phyloP scores from a whole-genome alignment of 2,888 invertebrate genomes.

The Trissolcus brochymenae region DNA sequence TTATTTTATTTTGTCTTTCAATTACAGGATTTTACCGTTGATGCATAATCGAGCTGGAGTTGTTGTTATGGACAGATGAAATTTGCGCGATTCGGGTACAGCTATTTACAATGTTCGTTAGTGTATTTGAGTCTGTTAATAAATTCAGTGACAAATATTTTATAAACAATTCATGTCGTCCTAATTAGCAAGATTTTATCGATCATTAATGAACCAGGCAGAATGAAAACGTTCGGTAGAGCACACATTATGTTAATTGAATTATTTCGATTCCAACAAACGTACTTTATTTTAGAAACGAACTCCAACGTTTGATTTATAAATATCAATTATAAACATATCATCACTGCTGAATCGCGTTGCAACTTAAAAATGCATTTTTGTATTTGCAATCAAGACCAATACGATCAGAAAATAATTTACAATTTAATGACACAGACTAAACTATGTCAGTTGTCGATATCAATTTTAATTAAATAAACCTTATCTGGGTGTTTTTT shows the following conservation, averaged over 20 bases:
- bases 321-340: conserved; percentile 23
- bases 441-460: no score
- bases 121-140: conserved; percentile 42
- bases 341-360: background rate
- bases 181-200: conserved; percentile 49
- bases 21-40: background rate
- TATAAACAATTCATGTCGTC: conserved; percentile 45
- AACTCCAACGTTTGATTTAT: conserved; percentile 25
- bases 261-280: conserved; percentile 43
- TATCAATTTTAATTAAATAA: no score
- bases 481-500: no score
- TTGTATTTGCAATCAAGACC: no score
- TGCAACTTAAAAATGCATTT: no score
- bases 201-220: conserved; percentile 47
- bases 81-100: conserved; percentile 4
- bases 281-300: conserved; percentile 39
- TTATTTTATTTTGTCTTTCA: conserved; percentile 31
- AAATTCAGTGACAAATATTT: conserved; percentile 47
- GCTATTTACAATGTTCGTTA: conserved; percentile 33
- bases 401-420: no score
- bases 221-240: conserved; percentile 41
- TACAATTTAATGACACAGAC: no score
- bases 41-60: background rate
- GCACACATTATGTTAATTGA: conserved; percentile 44
- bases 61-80: conserved; percentile 11